Percentiles rank a stretch among this genome's conserved stretches.
Evolutionary conservation across 1,140 invertebrate species (phyloP).

Genomic region (Branchinecta lindahli): DNA sequence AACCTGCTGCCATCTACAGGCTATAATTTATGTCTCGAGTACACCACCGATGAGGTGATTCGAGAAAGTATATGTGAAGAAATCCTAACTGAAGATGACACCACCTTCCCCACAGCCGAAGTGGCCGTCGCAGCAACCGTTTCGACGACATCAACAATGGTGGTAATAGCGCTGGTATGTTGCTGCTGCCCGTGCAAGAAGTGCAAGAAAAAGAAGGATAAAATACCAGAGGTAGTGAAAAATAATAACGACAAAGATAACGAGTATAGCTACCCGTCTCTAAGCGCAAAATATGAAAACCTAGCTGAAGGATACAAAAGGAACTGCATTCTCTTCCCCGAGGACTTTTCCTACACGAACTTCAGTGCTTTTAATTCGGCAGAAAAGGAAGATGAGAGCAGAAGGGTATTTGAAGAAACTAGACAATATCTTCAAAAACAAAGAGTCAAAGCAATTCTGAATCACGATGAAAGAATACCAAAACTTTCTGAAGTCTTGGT

Average conservation of each 20-base stretch:
- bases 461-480: not conserved
- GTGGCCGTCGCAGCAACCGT: constrained; percentile 19
- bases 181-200: constrained; percentile 19
- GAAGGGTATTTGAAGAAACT: constrained; percentile 4
- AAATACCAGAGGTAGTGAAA: constrained; percentile 11
- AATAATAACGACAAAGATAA: not conserved
- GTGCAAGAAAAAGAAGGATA: constrained; percentile 14
- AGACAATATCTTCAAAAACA: constrained; percentile 1
- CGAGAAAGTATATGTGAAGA: constrained; percentile 17
- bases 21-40: constrained; percentile 16
- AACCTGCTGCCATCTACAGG: constrained; percentile 10
- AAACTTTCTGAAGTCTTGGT: not conserved
- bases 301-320: not conserved
- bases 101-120: constrained; percentile 15
- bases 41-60: not conserved
- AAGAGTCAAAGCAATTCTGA: not conserved
- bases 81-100: constrained; percentile 13
- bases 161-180: constrained; percentile 18
- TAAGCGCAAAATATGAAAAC: not conserved
- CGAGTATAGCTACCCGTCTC: not conserved
- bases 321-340: not conserved
- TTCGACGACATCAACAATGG: constrained; percentile 17
- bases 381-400: not conserved
- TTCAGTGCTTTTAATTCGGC: not conserved
- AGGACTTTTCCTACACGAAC: constrained; percentile 1